A percentile compares a stretch with the other conserved stretches of the same genome.
Evolutionary conservation across 2,888 invertebrate species (phyloP).

Genomic region (Tromatobia lineatoria): DNA sequence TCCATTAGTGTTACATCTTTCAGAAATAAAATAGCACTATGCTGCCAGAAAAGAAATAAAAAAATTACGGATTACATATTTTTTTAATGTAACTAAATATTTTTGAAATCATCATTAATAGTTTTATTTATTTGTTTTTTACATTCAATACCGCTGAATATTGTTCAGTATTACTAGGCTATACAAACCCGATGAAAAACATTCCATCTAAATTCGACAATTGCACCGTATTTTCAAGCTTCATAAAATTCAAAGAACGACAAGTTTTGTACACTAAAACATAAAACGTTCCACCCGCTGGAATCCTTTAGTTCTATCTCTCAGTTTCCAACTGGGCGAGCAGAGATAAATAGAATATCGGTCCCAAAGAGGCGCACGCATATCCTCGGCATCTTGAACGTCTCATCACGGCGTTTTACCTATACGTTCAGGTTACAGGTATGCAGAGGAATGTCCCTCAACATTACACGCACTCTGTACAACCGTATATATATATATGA

Average conservation of each 20-base stretch:
- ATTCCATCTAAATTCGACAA: too few relatives aligned
- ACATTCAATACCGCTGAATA: too few relatives aligned
- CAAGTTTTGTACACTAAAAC: not conserved
- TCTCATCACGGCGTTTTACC: not conserved
- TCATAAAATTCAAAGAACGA: not conserved
- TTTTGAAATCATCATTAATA: too few relatives aligned
- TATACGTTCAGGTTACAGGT: not conserved
- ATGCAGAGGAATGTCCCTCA: constrained; percentile 14
- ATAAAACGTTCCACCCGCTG: not conserved
- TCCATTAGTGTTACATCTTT: too few relatives aligned
- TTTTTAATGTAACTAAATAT: too few relatives aligned
- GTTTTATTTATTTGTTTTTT: too few relatives aligned
- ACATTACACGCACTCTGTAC: not conserved
- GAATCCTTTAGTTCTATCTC: not conserved
- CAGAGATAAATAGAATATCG: constrained; percentile 30
- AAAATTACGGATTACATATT: too few relatives aligned
- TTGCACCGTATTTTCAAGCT: too few relatives aligned
- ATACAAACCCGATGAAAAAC: too few relatives aligned
- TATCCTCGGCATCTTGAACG: not conserved
- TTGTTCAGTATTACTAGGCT: too few relatives aligned
- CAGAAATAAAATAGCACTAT: too few relatives aligned
- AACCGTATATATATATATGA: not conserved
- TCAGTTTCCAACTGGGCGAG: not conserved
- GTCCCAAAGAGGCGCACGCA: constrained; percentile 6
- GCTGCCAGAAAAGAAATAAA: too few relatives aligned